Percentiles rank a stretch among this genome's conserved stretches.
phyloP scores from a whole-genome alignment of 2,113 vertebrate species.

The Cardinalis cardinalis region DNA sequence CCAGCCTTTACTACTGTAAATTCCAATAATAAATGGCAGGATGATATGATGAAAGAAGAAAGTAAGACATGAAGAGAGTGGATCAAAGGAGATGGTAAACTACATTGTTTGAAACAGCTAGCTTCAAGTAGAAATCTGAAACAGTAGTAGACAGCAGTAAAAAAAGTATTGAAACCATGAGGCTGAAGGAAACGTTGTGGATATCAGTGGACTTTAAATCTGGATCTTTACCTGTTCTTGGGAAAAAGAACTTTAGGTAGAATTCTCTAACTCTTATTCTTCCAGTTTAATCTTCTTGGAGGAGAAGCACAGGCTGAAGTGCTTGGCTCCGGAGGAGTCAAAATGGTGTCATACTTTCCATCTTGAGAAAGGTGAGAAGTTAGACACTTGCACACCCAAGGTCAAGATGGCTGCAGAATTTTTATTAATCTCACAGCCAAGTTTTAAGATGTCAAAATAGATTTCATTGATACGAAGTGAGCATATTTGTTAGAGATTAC shows the following conservation, averaged over 20 bases:
- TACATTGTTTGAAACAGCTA: neutral
- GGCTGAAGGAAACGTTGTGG: neutral
- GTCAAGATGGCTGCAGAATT: neutral
- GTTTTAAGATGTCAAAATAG: neutral
- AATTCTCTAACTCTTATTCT: neutral
- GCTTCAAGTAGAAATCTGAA: neutral
- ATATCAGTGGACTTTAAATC: neutral
- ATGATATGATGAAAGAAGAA: neutral
- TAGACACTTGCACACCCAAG: fast-evolving
- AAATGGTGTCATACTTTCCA: neutral
- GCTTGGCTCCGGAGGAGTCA: neutral
- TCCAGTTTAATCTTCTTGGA: neutral
- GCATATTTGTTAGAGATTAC: neutral
- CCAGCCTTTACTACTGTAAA: neutral
- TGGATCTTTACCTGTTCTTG: fast-evolving
- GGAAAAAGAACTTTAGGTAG: neutral
- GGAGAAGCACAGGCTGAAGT: neutral
- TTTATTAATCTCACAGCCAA: neutral
- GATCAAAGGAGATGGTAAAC: neutral
- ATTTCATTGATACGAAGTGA: neutral
- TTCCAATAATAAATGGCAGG: neutral
- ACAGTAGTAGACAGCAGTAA: neutral
- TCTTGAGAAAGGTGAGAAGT: neutral
- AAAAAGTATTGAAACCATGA: neutral
- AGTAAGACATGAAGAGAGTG: neutral